These are phyloP conservation scores for Agriopis marginaria DNA, from an alignment of 2,888 invertebrate genomes.

Conservation along the genomic window DNA sequence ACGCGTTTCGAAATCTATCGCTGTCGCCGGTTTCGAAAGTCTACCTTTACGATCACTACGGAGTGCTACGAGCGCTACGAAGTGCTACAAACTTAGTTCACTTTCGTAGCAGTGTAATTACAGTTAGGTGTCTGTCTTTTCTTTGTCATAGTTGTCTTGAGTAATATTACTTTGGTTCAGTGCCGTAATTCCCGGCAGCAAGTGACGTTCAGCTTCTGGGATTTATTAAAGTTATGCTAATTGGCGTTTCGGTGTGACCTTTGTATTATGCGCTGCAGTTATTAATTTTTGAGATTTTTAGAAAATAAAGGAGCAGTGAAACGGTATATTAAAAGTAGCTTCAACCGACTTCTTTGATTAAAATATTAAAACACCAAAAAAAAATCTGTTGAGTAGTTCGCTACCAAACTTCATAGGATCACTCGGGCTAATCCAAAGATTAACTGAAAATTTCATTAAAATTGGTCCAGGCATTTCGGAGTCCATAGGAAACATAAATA, in stretches of 20 bases:
- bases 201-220: constrained; percentile 52
- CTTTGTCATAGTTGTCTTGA: constrained; percentile 51
- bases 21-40: neutral
- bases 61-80: constrained; percentile 39
- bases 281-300: constrained; percentile 13
- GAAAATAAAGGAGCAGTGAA: neutral
- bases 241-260: constrained; percentile 39
- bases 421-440: too few relatives aligned
- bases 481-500: too few relatives aligned
- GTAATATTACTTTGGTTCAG: constrained; percentile 58
- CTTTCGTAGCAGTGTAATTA: constrained; percentile 64
- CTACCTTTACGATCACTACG: constrained; percentile 29
- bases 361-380: too few relatives aligned
- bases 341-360: too few relatives aligned
- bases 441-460: too few relatives aligned
- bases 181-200: constrained; percentile 48
- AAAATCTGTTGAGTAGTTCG: too few relatives aligned
- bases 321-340: neutral
- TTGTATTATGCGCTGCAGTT: constrained; percentile 34
- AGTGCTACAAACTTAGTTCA: constrained; percentile 56
- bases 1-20: neutral
- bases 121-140: constrained; percentile 58
- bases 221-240: constrained; percentile 51
- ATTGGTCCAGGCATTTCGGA: too few relatives aligned
- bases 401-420: too few relatives aligned